Percentiles rank a stretch among this genome's conserved stretches.
phyloP scores from a whole-genome alignment of 2,888 invertebrate genomes.

The Trilocha varians region DNA sequence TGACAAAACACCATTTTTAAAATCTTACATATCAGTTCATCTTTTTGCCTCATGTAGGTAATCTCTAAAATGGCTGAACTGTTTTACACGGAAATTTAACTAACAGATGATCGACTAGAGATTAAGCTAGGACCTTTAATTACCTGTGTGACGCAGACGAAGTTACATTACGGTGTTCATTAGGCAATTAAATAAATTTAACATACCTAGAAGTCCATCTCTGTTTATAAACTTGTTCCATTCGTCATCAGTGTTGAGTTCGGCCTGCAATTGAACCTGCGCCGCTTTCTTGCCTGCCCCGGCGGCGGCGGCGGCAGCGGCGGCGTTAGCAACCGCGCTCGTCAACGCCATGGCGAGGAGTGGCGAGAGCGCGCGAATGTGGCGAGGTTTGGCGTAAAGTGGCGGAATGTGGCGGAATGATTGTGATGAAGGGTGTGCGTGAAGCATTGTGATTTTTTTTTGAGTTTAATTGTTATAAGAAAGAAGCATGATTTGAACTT shows the following conservation, averaged over 20 bases:
- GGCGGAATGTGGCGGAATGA: slow-evolving; percentile 8
- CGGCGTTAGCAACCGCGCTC: slow-evolving; percentile 54
- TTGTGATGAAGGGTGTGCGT: neutral
- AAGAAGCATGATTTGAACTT: no score
- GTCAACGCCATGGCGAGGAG: slow-evolving; percentile 48
- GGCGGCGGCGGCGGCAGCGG: slow-evolving; percentile 54
- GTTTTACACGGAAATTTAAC: no score
- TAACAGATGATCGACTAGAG: no score
- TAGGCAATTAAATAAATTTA: neutral
- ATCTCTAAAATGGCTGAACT: no score
- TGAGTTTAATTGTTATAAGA: no score
- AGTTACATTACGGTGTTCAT: no score
- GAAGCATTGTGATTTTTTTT: slow-evolving; percentile 6
- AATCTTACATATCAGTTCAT: no score
- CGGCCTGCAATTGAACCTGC: slow-evolving; percentile 83
- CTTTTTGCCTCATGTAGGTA: no score
- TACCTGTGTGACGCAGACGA: no score
- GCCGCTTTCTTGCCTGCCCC: slow-evolving; percentile 81
- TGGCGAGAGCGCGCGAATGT: slow-evolving; percentile 17
- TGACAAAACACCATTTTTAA: no score
- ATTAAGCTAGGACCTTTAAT: no score
- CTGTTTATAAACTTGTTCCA: slow-evolving; percentile 84
- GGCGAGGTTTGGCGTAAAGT: slow-evolving; percentile 6
- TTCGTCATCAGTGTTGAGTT: slow-evolving; percentile 88
- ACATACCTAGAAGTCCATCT: slow-evolving; percentile 83